phyloP scores from a whole-genome alignment of 2,113 vertebrate species.

The Dasypus novemcinctus region DNA sequence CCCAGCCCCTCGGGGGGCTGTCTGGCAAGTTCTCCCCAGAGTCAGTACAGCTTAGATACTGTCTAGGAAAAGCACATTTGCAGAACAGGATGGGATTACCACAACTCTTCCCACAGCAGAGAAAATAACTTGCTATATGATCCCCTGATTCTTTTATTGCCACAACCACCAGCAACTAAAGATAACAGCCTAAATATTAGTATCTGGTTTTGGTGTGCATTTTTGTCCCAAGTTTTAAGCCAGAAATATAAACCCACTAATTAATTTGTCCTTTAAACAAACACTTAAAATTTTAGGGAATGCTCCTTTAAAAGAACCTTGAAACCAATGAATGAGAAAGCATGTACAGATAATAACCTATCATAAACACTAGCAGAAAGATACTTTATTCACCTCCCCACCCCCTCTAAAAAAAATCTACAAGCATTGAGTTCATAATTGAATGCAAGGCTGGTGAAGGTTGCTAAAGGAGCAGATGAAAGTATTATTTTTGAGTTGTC shows the following conservation, averaged over 20 bases:
- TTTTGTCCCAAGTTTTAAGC: background rate
- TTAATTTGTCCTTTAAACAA: slow-evolving; percentile 40
- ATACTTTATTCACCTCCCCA: background rate
- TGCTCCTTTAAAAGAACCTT: background rate
- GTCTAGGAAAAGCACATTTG: slow-evolving; percentile 31
- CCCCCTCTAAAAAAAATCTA: background rate
- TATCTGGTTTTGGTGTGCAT: background rate
- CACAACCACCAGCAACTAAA: background rate
- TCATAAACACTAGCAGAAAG: background rate
- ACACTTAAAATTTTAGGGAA: background rate
- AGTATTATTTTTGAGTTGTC: background rate
- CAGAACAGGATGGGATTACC: background rate
- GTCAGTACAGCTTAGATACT: background rate
- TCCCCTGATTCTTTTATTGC: background rate
- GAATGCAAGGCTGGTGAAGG: background rate
- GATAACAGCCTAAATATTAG: background rate
- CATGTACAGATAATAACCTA: background rate
- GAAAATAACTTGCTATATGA: slow-evolving; percentile 39
- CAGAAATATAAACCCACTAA: background rate
- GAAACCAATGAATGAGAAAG: slow-evolving; percentile 11
- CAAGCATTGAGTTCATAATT: background rate
- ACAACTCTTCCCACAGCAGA: background rate
- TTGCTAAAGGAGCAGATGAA: background rate
- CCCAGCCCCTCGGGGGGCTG: background rate
- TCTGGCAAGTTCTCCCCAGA: slow-evolving; percentile 14